Evolutionary conservation across 2,797 vertebrate genomes (phyloP), one percentile per base, ranked within the genome.

Genomic region (Hipposideros larvatus): DNA sequence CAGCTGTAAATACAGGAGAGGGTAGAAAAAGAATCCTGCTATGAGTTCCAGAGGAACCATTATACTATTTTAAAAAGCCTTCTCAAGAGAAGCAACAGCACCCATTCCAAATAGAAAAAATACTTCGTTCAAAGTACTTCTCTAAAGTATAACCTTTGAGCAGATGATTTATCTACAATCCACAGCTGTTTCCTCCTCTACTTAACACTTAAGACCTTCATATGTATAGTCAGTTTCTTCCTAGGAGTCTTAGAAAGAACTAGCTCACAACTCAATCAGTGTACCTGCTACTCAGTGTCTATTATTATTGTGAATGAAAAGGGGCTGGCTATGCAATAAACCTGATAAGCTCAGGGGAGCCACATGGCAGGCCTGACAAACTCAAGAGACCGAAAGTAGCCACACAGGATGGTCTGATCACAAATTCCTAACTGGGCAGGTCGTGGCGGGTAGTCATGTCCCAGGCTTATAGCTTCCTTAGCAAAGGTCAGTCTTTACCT

Each of bases 1-100:
- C 93, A 96, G 95, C 82, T 94, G 70, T 91, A 80, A 94, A 92
- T 86, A 90, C 88, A 92, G 46, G 15, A 96, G 28, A 90, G 48
- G 14, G 11, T 59, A 41, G 84, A 90, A 90, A 87, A 91, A 63
- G 57, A 94, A 92, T 84, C 74, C 88, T 59, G 88, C 48, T 83
- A 22, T 18, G 70, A 86, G 82, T 75, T 95, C 90, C 73, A 95
- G 77, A 95, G 59, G 70, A 96, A 78, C 79, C 85, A 94, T 22
- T 89, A 68, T 28, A 78, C 68, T 83, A 63, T n/a, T 91, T 55
- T 89, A 91, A 96, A 90, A 91, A 74, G 7, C 6, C 10, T 95
- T 94, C 70, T 86, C 74, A 61, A 91, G 95, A 91, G 93, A 90
- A 79, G 68, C 51, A 91, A 88, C 71, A 94, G 14, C 28, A 88